A percentile compares a stretch with the other conserved stretches of the same genome.
phyloP scores from a whole-genome alignment of 30 jellyfish, hydroid and myxozoan species.

The Aurelia aurita complex sp. Pacific region DNA sequence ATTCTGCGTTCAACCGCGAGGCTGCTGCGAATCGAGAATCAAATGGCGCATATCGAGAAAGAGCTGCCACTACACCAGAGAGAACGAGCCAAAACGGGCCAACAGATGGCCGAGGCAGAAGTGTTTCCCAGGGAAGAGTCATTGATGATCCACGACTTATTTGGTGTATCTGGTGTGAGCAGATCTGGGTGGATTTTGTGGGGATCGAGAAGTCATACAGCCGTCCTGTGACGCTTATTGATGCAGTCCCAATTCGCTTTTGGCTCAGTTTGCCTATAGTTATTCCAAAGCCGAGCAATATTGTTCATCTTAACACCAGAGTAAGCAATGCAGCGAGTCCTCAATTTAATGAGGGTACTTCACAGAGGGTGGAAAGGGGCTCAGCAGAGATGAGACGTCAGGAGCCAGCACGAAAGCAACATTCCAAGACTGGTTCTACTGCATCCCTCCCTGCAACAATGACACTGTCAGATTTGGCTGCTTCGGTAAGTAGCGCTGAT shows the following conservation, averaged over 20 bases:
- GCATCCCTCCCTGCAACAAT: slow-evolving; percentile 49
- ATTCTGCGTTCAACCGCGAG: neutral
- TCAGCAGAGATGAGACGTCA: neutral
- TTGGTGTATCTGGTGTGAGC: slow-evolving; percentile 95
- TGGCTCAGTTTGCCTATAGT: slow-evolving; percentile 83
- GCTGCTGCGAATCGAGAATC: neutral
- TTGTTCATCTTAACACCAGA: neutral
- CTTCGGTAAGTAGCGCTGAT: slow-evolving; percentile 33
- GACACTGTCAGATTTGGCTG: neutral
- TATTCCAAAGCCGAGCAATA: slow-evolving; percentile 11
- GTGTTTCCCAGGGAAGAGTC: neutral
- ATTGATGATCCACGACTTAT: slow-evolving; percentile 64
- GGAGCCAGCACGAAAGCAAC: slow-evolving; percentile 1
- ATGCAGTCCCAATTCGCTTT: slow-evolving; percentile 92
- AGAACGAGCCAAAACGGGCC: neutral
- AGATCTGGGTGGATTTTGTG: slow-evolving; percentile 90
- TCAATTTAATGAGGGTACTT: neutral
- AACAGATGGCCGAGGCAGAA: slow-evolving; percentile 16
- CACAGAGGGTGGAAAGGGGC: too few relatives aligned
- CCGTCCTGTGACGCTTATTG: slow-evolving; percentile 93
- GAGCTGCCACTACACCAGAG: neutral
- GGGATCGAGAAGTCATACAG: slow-evolving; percentile 76
- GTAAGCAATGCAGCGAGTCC: neutral
- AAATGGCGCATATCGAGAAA: neutral
- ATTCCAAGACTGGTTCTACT: slow-evolving; percentile 18